These are phyloP conservation scores for Aviceda subcristata DNA, from an alignment of 2,113 vertebrate species.

Conservation along the genomic window DNA sequence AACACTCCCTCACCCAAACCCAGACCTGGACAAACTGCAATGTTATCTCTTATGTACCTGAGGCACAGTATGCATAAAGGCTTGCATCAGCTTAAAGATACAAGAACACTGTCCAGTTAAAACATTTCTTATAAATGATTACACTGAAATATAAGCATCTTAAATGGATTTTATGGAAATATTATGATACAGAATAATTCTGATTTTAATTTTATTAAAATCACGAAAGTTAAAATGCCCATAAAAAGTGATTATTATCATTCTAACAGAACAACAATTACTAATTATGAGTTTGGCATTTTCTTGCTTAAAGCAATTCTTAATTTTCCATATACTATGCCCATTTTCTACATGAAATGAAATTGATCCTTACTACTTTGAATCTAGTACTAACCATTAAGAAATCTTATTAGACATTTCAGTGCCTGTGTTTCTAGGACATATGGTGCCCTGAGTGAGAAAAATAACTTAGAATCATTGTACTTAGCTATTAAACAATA, in stretches of 20 bases:
- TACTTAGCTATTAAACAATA: conserved; percentile 38
- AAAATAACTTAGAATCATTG: conserved; percentile 31
- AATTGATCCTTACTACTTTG: conserved; percentile 5
- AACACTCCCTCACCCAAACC: not conserved
- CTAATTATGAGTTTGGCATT: not conserved
- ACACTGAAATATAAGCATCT: not conserved
- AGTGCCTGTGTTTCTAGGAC: not conserved
- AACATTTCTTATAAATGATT: not conserved
- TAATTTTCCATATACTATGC: not conserved
- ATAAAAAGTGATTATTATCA: not conserved
- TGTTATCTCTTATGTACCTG: not conserved
- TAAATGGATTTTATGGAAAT: not conserved
- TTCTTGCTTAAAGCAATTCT: not conserved
- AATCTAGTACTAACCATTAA: not conserved
- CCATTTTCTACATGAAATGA: conserved; percentile 16
- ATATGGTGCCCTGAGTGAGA: not conserved
- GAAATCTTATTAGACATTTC: conserved; percentile 31
- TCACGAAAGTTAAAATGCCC: not conserved
- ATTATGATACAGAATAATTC: not conserved
- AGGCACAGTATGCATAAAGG: not conserved
- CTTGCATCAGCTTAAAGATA: not conserved
- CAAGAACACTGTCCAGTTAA: not conserved
- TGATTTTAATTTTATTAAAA: not conserved
- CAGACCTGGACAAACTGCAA: not conserved
- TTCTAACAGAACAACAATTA: not conserved